Percentiles rank a stretch among this genome's conserved stretches.
Evolutionary conservation across 2,113 vertebrate genomes (phyloP).

Genomic region (Neogale vison): DNA sequence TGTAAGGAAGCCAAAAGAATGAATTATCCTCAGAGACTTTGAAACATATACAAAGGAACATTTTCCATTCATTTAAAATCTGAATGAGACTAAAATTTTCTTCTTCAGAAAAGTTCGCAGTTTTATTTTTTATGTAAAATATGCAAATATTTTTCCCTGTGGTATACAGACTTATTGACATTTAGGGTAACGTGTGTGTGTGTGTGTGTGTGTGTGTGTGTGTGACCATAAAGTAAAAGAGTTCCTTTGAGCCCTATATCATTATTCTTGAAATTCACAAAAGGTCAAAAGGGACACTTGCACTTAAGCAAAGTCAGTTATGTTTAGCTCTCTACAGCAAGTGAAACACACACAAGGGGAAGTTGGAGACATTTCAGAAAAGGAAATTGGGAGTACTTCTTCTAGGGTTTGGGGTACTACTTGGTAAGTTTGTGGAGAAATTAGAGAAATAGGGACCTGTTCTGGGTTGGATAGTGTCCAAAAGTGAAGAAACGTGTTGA

Average conservation of each 20-base stretch:
- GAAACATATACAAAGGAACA: background rate
- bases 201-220: too few species aligned
- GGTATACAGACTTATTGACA: background rate
- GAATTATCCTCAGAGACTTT: background rate
- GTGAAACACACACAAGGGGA: background rate
- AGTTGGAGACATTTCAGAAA: background rate
- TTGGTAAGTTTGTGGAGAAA: background rate
- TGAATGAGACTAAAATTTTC: slow-evolving; percentile 15
- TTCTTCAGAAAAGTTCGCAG: background rate
- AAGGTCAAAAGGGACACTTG: background rate
- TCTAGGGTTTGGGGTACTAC: rapidly evolving
- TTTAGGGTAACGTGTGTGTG: background rate
- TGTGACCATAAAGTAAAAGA: background rate
- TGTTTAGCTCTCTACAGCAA: background rate
- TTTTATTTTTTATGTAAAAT: background rate
- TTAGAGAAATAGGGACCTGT: background rate
- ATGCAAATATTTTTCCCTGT: background rate
- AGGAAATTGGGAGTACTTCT: background rate
- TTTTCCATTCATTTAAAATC: slow-evolving; percentile 42
- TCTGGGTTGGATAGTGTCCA: background rate
- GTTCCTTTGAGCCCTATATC: background rate
- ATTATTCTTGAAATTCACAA: background rate
- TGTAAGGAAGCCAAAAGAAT: background rate
- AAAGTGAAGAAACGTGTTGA: background rate
- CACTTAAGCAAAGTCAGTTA: background rate